Conservation (phyloP, 2,797 vertebrate genomes). For the Sebastes steindachneri region DNA sequence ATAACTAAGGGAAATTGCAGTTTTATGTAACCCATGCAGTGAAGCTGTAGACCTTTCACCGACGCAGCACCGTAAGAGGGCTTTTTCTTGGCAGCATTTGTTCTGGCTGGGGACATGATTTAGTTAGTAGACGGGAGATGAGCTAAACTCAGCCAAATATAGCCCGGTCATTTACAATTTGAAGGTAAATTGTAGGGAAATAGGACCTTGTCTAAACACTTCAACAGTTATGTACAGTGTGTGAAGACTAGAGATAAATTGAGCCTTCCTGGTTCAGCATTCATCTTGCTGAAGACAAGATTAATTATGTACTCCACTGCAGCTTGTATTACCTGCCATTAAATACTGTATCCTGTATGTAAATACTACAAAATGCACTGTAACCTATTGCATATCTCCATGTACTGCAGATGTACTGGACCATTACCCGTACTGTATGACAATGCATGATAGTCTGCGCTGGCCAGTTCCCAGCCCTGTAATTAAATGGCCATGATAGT, state of each 20-base stretch:
- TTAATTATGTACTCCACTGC: background rate
- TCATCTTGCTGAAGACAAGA: background rate
- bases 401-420: background rate
- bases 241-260: background rate
- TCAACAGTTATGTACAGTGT: background rate
- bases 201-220: background rate
- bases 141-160: background rate
- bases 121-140: background rate
- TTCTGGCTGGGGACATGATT: background rate
- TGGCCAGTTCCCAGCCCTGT: conserved; percentile 29
- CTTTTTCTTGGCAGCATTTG: background rate
- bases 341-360: background rate
- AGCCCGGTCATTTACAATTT: background rate
- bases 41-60: background rate
- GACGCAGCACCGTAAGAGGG: background rate
- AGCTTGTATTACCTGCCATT: background rate
- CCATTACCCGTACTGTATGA: background rate
- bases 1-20: background rate
- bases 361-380: background rate
- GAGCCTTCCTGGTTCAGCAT: background rate
- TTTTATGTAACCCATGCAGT: background rate
- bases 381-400: background rate
- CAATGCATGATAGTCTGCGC: conserved; percentile 4
- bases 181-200: background rate
- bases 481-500: conserved; percentile 67